Evolutionary conservation across 2,888 invertebrate genomes (phyloP).

Genomic region (Euzetes globulus): DNA sequence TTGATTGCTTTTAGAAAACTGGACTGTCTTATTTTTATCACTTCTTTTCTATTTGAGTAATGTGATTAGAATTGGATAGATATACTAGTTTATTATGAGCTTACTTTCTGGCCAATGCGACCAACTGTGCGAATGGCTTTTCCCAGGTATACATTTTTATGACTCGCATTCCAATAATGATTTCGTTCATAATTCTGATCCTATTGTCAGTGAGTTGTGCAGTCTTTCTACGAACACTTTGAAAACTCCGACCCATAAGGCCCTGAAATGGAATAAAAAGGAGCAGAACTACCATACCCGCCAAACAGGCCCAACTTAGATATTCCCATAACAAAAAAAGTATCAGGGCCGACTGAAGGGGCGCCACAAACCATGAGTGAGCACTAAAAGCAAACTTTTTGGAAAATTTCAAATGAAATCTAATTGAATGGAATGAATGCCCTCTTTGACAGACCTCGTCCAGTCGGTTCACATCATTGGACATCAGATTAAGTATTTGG

Average conservation of each 20-base stretch:
- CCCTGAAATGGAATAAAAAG: constrained; percentile 76
- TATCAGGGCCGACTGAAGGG: constrained; percentile 69
- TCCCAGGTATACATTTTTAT: constrained; percentile 97
- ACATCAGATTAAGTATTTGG: constrained; percentile 82
- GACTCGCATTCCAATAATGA: constrained; percentile 83
- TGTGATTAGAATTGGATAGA: not conserved
- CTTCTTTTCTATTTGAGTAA: constrained; percentile 54
- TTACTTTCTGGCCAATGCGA: constrained; percentile 63
- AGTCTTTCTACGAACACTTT: constrained; percentile 61
- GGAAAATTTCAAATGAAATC: not conserved
- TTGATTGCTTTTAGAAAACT: constrained; percentile 57
- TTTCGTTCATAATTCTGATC: constrained; percentile 87
- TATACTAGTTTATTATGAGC: not conserved
- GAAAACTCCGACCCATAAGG: constrained; percentile 49
- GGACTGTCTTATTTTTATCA: constrained; percentile 57
- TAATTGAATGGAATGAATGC: constrained; percentile 24
- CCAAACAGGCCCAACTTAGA: constrained; percentile 61
- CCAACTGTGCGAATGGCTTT: constrained; percentile 72
- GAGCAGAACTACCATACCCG: constrained; percentile 69
- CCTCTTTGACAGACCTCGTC: constrained; percentile 57
- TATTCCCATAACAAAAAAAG: constrained; percentile 69
- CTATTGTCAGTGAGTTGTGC: constrained; percentile 79
- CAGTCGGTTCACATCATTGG: constrained; percentile 87
- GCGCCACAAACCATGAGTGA: constrained; percentile 85
- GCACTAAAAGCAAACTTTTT: constrained; percentile 47